Evolutionary conservation across 2,797 vertebrate genomes (phyloP).

Genomic region (Bovichtus diacanthus): DNA sequence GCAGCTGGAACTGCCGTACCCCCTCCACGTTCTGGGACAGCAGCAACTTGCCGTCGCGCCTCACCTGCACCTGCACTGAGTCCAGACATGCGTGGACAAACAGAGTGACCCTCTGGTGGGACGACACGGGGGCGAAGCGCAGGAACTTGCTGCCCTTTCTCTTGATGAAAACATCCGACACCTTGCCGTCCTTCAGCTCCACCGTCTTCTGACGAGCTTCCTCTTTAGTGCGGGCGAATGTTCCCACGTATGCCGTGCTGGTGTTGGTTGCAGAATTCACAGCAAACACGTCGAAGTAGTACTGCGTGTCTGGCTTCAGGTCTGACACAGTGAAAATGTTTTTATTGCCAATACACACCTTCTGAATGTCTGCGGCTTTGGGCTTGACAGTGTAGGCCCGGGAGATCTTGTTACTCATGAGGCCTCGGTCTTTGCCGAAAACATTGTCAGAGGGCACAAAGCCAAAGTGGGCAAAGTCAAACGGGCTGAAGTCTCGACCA

Average conservation of each 20-base stretch:
- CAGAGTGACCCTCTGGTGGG: constrained; percentile 94
- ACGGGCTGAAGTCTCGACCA: constrained; percentile 95
- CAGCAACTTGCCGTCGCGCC: constrained; percentile 93
- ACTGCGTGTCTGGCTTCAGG: constrained; percentile 95
- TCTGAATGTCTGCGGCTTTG: constrained; percentile 88
- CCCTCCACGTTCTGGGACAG: constrained; percentile 95
- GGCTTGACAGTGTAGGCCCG: constrained; percentile 84
- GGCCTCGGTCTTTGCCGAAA: constrained; percentile 86
- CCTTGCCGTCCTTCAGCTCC: constrained; percentile 95
- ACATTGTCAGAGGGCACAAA: constrained; percentile 88
- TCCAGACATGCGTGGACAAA: constrained; percentile 94
- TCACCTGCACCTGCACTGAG: constrained; percentile 92
- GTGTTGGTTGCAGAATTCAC: constrained; percentile 92
- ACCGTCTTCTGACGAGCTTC: constrained; percentile 95
- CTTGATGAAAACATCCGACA: constrained; percentile 94
- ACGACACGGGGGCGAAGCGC: constrained; percentile 93
- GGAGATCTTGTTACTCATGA: constrained; percentile 86
- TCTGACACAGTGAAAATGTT: constrained; percentile 96
- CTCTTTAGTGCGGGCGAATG: constrained; percentile 96
- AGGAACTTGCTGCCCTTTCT: constrained; percentile 94
- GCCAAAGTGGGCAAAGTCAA: constrained; percentile 97
- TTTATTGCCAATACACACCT: constrained; percentile 95
- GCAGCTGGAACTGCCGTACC: constrained; percentile 93
- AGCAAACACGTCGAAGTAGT: constrained; percentile 98
- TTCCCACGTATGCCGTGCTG: constrained; percentile 96